Conservation (phyloP, 1,140 invertebrate species). For the Trichomalopsis sarcophagae region DNA sequence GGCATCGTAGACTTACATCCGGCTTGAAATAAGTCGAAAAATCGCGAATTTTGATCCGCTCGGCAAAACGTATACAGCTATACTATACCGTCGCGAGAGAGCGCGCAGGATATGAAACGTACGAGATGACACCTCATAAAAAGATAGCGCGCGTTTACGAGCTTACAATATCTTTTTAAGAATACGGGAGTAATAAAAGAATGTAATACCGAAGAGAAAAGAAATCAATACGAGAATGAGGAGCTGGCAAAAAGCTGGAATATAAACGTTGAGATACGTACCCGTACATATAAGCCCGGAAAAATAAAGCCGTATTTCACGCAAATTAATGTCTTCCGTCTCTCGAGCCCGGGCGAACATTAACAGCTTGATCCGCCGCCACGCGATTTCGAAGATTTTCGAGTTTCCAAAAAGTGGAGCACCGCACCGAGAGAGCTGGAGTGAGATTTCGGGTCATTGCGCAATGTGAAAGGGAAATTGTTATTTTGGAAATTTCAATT, state of each 20-base stretch:
- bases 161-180: conserved; percentile 12
- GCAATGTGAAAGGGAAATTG: not conserved
- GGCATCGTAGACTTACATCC: too few relatives aligned
- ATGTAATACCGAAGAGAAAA: not conserved
- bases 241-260: not conserved
- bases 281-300: too few relatives aligned
- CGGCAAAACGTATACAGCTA: not conserved
- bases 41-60: not conserved
- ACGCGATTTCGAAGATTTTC: not conserved
- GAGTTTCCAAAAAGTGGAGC: not conserved
- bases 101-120: conserved; percentile 10
- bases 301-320: too few relatives aligned
- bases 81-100: not conserved
- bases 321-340: not conserved
- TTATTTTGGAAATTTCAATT: not conserved
- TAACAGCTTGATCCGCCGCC: not conserved
- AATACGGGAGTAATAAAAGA: not conserved
- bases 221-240: not conserved
- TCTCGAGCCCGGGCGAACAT: not conserved
- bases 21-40: not conserved
- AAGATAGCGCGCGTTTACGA: conserved; percentile 28
- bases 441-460: not conserved
- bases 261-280: too few relatives aligned
- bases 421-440: not conserved
- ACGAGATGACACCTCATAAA: conserved; percentile 40